Percentiles rank a stretch among this genome's conserved stretches.
These are phyloP conservation scores for Himantopus leucocephalus DNA, from an alignment of 2,113 vertebrate species.

Conservation along the genomic window DNA sequence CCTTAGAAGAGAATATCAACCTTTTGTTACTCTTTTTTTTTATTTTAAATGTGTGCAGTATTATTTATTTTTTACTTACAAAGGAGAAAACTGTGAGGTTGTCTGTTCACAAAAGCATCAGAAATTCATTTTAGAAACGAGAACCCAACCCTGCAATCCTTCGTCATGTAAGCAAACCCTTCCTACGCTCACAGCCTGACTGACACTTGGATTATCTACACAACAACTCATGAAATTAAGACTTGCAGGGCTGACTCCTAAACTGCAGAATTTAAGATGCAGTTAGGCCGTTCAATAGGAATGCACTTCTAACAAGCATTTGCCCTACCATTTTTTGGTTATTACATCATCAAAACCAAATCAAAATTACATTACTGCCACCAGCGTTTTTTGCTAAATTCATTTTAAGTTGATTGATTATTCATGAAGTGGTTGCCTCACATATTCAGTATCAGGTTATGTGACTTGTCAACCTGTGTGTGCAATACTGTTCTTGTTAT, in stretches of 20 bases:
- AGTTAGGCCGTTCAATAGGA: background rate
- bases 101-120: background rate
- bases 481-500: background rate
- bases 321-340: background rate
- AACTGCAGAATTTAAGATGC: background rate
- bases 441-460: background rate
- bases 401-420: background rate
- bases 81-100: background rate
- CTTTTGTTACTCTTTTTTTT: background rate
- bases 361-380: background rate
- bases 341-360: background rate
- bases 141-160: background rate
- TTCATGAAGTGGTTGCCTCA: background rate
- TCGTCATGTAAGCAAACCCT: background rate
- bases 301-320: background rate
- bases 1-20: background rate
- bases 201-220: background rate
- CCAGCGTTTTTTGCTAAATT: background rate
- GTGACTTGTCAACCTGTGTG: background rate
- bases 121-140: constrained; percentile 18
- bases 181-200: background rate
- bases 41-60: background rate
- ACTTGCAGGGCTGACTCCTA: background rate
- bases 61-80: background rate
- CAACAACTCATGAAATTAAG: background rate